phyloP scores from a whole-genome alignment of 2,113 vertebrate species.

The Struthidea cinerea region DNA sequence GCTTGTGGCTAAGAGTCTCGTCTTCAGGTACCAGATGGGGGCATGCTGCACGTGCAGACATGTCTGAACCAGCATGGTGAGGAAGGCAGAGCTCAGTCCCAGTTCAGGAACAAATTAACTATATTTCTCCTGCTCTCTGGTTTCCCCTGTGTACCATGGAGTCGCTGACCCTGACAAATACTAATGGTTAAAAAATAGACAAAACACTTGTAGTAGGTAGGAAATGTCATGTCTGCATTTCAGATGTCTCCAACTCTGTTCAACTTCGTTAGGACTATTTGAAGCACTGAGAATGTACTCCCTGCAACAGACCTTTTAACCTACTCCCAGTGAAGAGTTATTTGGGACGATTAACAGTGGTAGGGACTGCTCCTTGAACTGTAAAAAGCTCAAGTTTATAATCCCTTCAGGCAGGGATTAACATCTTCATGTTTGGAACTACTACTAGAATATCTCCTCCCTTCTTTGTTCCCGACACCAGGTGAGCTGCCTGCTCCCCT shows the following conservation, averaged over 20 bases:
- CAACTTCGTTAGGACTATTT: not conserved
- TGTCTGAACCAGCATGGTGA: not conserved
- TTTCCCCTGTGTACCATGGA: not conserved
- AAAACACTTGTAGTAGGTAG: not conserved
- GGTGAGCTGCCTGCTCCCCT: not conserved
- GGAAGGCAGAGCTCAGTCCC: not conserved
- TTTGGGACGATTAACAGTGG: not conserved
- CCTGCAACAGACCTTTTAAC: not conserved
- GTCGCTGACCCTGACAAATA: not conserved
- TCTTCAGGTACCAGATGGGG: not conserved
- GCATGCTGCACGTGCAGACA: rapidly evolving
- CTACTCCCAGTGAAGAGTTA: not conserved
- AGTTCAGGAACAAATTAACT: not conserved
- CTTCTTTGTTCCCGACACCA: rapidly evolving
- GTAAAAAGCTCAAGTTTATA: not conserved
- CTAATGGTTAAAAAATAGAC: not conserved
- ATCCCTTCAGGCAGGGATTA: not conserved
- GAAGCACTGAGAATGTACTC: not conserved
- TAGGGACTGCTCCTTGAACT: not conserved
- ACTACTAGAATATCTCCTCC: not conserved
- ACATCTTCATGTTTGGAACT: not conserved
- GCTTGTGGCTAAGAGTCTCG: not conserved
- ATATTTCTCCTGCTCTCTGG: not conserved
- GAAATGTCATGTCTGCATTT: not conserved
- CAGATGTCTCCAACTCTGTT: not conserved